Conservation (phyloP, 2,888 invertebrate genomes). For the Campaea margaritaria region DNA sequence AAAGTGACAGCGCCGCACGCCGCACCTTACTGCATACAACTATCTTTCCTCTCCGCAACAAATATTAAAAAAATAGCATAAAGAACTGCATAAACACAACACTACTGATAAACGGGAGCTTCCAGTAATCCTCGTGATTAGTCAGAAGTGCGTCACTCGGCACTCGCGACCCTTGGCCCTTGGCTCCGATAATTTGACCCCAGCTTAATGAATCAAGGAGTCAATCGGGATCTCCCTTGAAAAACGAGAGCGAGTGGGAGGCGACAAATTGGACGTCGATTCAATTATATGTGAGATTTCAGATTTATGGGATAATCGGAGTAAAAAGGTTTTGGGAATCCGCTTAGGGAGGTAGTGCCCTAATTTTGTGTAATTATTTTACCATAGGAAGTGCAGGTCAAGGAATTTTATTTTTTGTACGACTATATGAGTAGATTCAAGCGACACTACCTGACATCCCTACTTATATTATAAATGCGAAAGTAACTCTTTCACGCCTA, state of each 20-base stretch:
- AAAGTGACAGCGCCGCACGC: too few relatives aligned
- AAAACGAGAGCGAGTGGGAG: slow-evolving; percentile 20
- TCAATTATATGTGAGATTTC: slow-evolving; percentile 9
- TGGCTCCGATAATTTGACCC: slow-evolving; percentile 10
- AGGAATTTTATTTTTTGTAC: not conserved
- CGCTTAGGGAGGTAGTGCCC: not conserved
- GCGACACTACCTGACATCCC: too few relatives aligned
- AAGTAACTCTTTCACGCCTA: too few relatives aligned
- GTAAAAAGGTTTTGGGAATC: slow-evolving; percentile 3
- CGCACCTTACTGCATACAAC: too few relatives aligned
- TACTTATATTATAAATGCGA: too few relatives aligned
- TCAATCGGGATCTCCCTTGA: slow-evolving; percentile 15
- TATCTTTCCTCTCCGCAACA: too few relatives aligned
- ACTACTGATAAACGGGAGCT: not conserved
- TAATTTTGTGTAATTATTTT: not conserved
- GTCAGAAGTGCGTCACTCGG: not conserved
- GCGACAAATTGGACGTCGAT: slow-evolving; percentile 4
- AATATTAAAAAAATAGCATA: too few relatives aligned
- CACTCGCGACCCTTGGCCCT: slow-evolving; percentile 10
- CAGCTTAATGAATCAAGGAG: slow-evolving; percentile 14
- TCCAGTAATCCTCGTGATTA: not conserved
- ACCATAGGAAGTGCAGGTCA: not conserved
- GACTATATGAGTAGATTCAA: too few relatives aligned
- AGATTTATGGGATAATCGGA: slow-evolving; percentile 9
- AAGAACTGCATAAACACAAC: too few relatives aligned